Percentiles rank a stretch among this genome's conserved stretches.
Evolutionary conservation across 2,113 vertebrate genomes (phyloP).

Genomic region (Gulo gulo): DNA sequence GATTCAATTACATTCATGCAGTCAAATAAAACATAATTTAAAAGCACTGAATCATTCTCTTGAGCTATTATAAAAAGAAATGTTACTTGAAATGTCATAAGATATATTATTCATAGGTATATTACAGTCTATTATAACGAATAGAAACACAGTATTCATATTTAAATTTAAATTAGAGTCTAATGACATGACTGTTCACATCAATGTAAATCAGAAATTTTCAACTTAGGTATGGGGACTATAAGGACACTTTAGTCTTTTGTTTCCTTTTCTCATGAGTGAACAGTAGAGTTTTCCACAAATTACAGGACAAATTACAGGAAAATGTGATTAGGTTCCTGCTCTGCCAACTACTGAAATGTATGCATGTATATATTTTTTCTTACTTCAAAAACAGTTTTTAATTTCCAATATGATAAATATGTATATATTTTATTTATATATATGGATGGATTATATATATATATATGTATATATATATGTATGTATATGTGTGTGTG

Average conservation of each 20-base stretch:
- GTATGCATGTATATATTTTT: neutral
- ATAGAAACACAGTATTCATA: neutral
- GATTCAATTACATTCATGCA: neutral
- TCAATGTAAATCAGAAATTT: neutral
- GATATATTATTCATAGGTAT: neutral
- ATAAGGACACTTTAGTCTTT: neutral
- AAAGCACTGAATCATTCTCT: neutral
- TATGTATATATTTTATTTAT: neutral
- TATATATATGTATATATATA: too few species aligned
- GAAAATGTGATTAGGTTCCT: neutral
- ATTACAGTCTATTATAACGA: neutral
- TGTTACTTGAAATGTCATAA: neutral
- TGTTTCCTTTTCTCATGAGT: neutral
- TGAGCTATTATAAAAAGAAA: neutral
- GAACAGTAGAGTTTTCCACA: neutral
- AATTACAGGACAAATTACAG: neutral
- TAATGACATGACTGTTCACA: neutral
- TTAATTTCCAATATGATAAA: neutral
- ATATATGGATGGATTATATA: too few species aligned
- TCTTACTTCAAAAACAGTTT: neutral
- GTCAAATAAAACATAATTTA: neutral
- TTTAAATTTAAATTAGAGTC: neutral
- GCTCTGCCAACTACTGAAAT: neutral
- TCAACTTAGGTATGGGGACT: neutral
- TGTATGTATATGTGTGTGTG: neutral